A percentile compares a stretch with the other conserved stretches of the same genome.
Evolutionary conservation across 2,113 vertebrate genomes (phyloP).

Genomic region (Petrocephalus microphthalmus): DNA sequence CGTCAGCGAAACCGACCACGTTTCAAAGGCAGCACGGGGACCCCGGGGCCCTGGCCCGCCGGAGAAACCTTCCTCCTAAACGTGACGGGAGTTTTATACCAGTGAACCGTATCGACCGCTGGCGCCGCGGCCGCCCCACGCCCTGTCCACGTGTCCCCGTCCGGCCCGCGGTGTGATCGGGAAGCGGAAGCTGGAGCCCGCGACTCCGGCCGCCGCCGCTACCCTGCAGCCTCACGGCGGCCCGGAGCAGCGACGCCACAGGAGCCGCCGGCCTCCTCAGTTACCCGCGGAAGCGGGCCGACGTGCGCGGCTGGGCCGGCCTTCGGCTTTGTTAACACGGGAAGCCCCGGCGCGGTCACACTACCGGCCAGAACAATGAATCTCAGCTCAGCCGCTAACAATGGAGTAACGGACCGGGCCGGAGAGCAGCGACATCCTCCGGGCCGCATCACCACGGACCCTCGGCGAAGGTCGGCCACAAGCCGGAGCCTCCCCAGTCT

Average conservation of each 20-base stretch:
- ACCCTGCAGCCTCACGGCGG: conserved; percentile 37
- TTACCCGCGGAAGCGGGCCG: not conserved
- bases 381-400: not conserved
- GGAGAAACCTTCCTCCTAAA: not conserved
- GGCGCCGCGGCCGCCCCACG: not conserved
- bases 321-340: not conserved
- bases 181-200: conserved; percentile 19
- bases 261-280: not conserved
- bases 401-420: not conserved
- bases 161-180: conserved; percentile 2
- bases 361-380: not conserved
- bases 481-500: not conserved
- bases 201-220: not conserved
- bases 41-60: not conserved
- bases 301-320: not conserved
- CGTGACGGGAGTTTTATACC: not conserved
- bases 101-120: not conserved
- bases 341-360: not conserved
- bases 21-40: not conserved
- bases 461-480: not conserved
- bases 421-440: not conserved
- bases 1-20: not conserved
- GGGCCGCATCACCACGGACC: not conserved
- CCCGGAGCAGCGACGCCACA: not conserved
- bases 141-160: conserved; percentile 39